Percentiles rank a stretch among this genome's conserved stretches.
phyloP scores from a whole-genome alignment of 2,113 vertebrate genomes.

The Laticauda colubrina region DNA sequence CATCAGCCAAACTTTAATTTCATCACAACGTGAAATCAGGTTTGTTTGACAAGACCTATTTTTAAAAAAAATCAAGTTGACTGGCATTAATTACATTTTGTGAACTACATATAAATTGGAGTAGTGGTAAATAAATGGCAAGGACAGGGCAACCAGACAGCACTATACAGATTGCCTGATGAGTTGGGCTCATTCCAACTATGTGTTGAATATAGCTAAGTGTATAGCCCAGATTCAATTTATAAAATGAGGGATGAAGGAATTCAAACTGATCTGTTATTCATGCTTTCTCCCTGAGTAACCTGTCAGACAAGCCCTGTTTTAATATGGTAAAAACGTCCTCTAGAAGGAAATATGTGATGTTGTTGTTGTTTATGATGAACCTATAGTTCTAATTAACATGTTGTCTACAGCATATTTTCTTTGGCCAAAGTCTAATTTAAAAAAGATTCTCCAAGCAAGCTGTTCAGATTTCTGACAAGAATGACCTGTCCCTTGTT shows the following conservation, averaged over 20 bases:
- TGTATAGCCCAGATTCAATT: not conserved
- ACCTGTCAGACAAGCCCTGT: not conserved
- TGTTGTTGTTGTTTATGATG: not conserved
- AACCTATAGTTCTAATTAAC: not conserved
- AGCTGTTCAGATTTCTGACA: not conserved
- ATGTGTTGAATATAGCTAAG: not conserved
- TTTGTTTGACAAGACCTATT: slow-evolving; percentile 24
- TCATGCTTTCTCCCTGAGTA: not conserved
- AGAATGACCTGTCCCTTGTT: not conserved
- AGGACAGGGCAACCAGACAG: slow-evolving; percentile 8
- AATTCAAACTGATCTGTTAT: not conserved
- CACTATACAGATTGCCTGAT: slow-evolving; percentile 9
- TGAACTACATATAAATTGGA: slow-evolving; percentile 25
- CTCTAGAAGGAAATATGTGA: not conserved
- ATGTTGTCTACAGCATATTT: not conserved
- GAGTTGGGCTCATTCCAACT: slow-evolving; percentile 10
- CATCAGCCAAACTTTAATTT: slow-evolving; percentile 13
- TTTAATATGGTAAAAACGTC: not conserved
- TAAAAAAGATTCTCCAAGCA: not conserved
- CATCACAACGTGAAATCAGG: slow-evolving; percentile 23
- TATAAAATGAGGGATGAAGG: slow-evolving; percentile 1
- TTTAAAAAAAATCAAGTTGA: slow-evolving; percentile 10
- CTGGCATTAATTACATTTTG: slow-evolving; percentile 30
- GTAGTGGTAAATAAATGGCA: slow-evolving; percentile 21
- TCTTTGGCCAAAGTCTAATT: not conserved